phyloP scores from a whole-genome alignment of 1,140 invertebrate genomes.

The Diachasmimorpha longicaudata region DNA sequence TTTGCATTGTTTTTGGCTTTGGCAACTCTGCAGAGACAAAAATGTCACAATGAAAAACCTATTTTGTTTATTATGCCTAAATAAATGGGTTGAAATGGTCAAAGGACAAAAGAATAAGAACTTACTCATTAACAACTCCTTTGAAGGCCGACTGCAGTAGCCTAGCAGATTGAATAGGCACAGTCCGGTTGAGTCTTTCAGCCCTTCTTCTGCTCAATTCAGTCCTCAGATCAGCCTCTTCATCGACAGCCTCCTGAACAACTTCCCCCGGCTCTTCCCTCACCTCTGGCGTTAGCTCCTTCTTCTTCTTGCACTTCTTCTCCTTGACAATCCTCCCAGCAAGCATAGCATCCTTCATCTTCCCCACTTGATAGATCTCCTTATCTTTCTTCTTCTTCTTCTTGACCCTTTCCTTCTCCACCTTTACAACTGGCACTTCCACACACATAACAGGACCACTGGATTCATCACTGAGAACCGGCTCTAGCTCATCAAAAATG shows the following conservation, averaged over 20 bases:
- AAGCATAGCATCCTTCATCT: constrained; percentile 49
- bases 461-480: neutral
- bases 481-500: constrained; percentile 39
- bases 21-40: constrained; percentile 43
- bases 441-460: constrained; percentile 15
- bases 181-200: constrained; percentile 49
- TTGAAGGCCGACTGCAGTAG: constrained; percentile 59
- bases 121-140: constrained; percentile 58
- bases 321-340: constrained; percentile 53
- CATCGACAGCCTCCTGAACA: constrained; percentile 51
- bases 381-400: constrained; percentile 58
- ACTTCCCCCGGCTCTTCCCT: constrained; percentile 34
- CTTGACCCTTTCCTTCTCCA: constrained; percentile 42
- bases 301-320: constrained; percentile 51
- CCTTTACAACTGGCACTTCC: constrained; percentile 37
- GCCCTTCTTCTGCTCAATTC: constrained; percentile 55
- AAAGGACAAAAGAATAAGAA: constrained; percentile 23
- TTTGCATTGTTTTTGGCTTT: constrained; percentile 52
- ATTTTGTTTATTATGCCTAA: neutral
- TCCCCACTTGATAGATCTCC: constrained; percentile 54
- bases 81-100: constrained; percentile 1
- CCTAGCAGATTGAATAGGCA: constrained; percentile 54
- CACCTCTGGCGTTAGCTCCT: constrained; percentile 33
- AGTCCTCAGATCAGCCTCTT: constrained; percentile 51
- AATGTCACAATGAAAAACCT: neutral